Conservation (phyloP, 2,888 invertebrate species). For the Trypoxylon attenuatum region DNA sequence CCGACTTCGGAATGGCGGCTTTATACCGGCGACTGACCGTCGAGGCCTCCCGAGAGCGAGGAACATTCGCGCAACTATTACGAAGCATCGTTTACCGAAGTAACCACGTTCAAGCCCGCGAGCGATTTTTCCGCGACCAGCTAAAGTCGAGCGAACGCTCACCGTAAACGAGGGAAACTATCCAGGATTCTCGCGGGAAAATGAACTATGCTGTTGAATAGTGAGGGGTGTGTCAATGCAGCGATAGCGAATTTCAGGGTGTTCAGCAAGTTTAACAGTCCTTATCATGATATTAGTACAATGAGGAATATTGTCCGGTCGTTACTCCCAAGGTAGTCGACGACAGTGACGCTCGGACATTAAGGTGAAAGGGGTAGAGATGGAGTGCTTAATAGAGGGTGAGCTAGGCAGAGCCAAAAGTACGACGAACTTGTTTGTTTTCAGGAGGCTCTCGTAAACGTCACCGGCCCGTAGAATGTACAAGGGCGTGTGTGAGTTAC, state of each 20-base stretch:
- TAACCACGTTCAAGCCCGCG: neutral
- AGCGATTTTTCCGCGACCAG: constrained; percentile 24
- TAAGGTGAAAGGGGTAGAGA: neutral
- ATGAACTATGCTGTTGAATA: too few species aligned
- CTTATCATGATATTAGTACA: too few species aligned
- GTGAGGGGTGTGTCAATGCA: too few species aligned
- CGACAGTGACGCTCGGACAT: too few species aligned
- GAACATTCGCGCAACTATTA: constrained; percentile 22
- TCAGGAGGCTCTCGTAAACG: constrained; percentile 38
- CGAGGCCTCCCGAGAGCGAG: constrained; percentile 4
- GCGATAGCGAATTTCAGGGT: too few species aligned
- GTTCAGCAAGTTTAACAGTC: too few species aligned
- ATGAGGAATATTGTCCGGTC: too few species aligned
- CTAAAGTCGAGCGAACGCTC: too few species aligned
- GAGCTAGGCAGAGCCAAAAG: neutral
- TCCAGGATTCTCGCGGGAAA: too few species aligned
- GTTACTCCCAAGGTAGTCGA: too few species aligned
- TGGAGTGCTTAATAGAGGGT: neutral
- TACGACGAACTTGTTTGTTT: constrained; percentile 29
- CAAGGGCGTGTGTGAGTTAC: constrained; percentile 26
- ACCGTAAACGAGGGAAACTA: too few species aligned
- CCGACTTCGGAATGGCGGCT: constrained; percentile 38
- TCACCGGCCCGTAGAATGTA: constrained; percentile 21
- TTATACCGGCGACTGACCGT: constrained; percentile 21
- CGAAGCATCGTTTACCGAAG: constrained; percentile 22